Conservation (phyloP, 1,140 invertebrate species). For the Patella vulgata region DNA sequence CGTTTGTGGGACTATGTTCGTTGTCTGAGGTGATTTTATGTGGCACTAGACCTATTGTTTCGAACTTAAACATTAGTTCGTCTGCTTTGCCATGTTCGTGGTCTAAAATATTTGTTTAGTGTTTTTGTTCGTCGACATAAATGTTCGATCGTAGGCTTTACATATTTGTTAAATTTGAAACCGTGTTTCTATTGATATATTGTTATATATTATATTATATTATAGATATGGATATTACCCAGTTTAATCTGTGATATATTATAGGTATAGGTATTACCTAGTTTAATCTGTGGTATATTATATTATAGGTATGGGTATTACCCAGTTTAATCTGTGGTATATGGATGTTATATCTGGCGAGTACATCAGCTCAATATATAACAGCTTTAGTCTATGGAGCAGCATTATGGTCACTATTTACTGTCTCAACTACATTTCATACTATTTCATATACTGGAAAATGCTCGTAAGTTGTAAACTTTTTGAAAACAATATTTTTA, state of each 20-base stretch:
- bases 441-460: constrained; percentile 77
- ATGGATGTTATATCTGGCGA: constrained; percentile 79
- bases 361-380: constrained; percentile 78
- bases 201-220: too few relatives aligned
- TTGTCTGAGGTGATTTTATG: too few relatives aligned
- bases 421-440: constrained; percentile 93
- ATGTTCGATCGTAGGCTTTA: too few relatives aligned
- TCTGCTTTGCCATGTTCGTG: too few relatives aligned
- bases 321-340: constrained; percentile 81
- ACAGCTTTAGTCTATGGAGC: constrained; percentile 87
- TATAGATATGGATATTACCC: constrained; percentile 82
- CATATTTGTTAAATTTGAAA: too few relatives aligned
- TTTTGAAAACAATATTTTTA: too few relatives aligned
- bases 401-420: constrained; percentile 86
- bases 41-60: too few relatives aligned
- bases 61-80: too few relatives aligned
- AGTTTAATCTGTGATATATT: constrained; percentile 80
- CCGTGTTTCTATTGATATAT: too few relatives aligned
- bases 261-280: constrained; percentile 82
- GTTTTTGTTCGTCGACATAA: too few relatives aligned
- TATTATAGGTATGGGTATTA: constrained; percentile 79
- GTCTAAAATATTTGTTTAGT: too few relatives aligned
- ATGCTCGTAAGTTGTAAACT: constrained; percentile 62
- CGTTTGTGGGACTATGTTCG: too few relatives aligned
- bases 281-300: constrained; percentile 79